Evolutionary conservation across 2,113 vertebrate genomes (phyloP).

Genomic region (Gasterosteus nipponicus): DNA sequence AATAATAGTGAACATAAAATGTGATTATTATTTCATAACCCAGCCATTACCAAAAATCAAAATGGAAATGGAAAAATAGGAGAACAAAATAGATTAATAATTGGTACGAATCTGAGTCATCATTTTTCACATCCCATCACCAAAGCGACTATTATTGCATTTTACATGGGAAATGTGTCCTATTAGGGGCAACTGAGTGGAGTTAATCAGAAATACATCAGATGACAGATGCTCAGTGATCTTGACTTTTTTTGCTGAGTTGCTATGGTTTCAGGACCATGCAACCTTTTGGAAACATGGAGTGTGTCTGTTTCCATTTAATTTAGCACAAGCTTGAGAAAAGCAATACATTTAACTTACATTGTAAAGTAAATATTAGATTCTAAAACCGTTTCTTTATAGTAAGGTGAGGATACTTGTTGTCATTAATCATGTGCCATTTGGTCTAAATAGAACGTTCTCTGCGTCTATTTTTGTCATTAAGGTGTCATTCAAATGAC

Average conservation of each 20-base stretch:
- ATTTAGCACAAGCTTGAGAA: too few species aligned
- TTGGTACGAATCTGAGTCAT: conserved; percentile 29
- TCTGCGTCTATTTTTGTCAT: too few species aligned
- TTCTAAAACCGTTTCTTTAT: too few species aligned
- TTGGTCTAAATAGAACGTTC: too few species aligned
- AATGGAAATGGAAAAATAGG: conserved; percentile 1
- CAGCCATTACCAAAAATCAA: neutral
- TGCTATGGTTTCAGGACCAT: conserved; percentile 2
- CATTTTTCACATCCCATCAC: conserved; percentile 1
- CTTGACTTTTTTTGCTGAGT: neutral
- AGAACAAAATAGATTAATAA: conserved; percentile 10
- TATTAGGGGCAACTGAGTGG: neutral
- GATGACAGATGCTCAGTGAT: conserved; percentile 18
- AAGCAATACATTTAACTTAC: too few species aligned
- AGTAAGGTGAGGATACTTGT: too few species aligned
- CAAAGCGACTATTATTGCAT: conserved; percentile 28
- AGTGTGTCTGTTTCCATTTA: neutral
- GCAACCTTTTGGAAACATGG: neutral
- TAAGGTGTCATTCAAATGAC: too few species aligned
- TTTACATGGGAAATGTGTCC: conserved; percentile 8
- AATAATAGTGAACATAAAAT: neutral
- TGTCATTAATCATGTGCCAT: too few species aligned
- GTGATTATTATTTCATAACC: neutral
- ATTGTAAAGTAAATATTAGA: too few species aligned
- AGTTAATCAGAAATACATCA: conserved; percentile 32